Evolutionary conservation across 1,140 invertebrate genomes (phyloP), one percentile per base, ranked within the genome.

Genomic region (Drosophila bocqueti): DNA sequence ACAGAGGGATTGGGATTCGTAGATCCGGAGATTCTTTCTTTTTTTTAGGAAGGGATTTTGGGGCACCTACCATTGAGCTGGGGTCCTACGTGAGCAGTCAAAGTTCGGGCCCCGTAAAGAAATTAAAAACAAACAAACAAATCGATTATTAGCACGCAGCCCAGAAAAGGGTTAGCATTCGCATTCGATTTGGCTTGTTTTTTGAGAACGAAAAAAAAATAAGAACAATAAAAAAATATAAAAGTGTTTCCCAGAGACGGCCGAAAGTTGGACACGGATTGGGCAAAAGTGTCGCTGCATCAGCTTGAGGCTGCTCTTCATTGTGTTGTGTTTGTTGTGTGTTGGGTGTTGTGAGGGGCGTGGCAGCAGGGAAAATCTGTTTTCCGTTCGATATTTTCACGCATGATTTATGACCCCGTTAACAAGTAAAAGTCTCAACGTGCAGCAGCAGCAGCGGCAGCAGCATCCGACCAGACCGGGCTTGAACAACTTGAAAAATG

Each of bases 361-460:
- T 34, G 67, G 67, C 55, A 42, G 78, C 59, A 81, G 81, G 79
- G 63, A 89, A 89, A 89, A 89, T 89, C 85, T 90, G 85, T 90
- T 89, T 89, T 90, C 78, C 85, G 78, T 89, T 84, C 85, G 85
- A 89, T 89, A 89, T 90, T 90, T 89, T 89, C 82, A 89, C 85
- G 85, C 85, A 89, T 89, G 85, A 89, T 89, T 89, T 89, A 89
- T 89, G 85, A 89, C 85, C 79, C 84, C 85, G 85, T 89, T 90
- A 89, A 89, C 81, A 89, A 89, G 85, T 85, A 89, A 84, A 81
- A 89, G 85, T 90, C 85, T 90, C 66, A 90, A 89, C 82, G 74
- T 90, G 81, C 78, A 55, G 59, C 83, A 80, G 74, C 65, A 55
- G 74, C 83, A 80, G 62, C 82, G 80, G 74, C 68, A 55, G 62